Base-by-base conservation (phyloP, 2,113 vertebrate species). In the Ascaphus truei region DNA sequence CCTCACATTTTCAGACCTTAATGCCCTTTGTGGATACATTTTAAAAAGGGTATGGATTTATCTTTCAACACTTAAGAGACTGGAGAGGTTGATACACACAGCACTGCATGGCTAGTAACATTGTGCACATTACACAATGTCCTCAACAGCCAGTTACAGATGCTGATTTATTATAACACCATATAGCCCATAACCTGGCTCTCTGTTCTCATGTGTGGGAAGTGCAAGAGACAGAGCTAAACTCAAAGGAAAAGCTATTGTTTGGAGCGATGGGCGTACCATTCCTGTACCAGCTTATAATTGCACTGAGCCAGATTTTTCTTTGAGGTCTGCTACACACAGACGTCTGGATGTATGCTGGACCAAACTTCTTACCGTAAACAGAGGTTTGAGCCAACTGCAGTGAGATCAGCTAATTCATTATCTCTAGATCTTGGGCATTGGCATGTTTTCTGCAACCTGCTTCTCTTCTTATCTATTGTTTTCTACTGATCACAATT, bases 211-310 rank as follows among this genome's bases (percentile, higher is more conserved):
- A 31, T 59, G 7, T 39, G 43, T 37, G 55, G 66, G 66, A 69
- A 60, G 56, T 51, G 33, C 33, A 15, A 48, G 45, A 33, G 60
- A 62, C 41, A 48, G 43, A 18, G 45, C 41, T 20, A n/a, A 55
- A 29, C 13, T 6, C 11, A 50, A 31, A 68, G 53, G 65, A 69
- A 69, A 59, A 50, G 20, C 56, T 57, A 60, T 69, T 69, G 55
- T 69, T 69, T 22, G 29, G 9, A 37, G 29, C 37, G 55, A 47
- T 50, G 45, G 66, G 45, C 15, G 31, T 29, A 29, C n/a, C 33
- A 9, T 69, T 36, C 55, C 43, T 69, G 66, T 69, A 29, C 66
- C 66, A 27, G 45, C 55, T 69, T 25, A 59, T 37, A 36, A 51
- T 60, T 69, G 66, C 53, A 45, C 25, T 50, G 26, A 58, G 31